Evolutionary conservation across 1,140 invertebrate species (phyloP), one percentile per base, ranked within the genome.

Genomic region (Holcopasites calliopsidis): DNA sequence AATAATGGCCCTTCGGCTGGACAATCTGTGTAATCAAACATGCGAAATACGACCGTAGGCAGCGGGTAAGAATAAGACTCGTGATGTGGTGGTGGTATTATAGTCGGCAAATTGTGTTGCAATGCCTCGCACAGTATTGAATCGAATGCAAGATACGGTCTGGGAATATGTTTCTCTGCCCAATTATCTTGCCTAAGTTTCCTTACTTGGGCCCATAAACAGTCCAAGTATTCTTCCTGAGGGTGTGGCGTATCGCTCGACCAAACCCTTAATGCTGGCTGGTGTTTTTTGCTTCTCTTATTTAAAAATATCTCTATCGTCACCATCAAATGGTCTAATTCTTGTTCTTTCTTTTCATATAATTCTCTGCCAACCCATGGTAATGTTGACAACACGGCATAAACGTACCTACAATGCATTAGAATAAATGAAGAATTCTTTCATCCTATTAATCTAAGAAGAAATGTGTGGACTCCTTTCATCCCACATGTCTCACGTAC

Each of bases 1-100:
- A 99, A 92, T 44, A 96, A 94, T 2, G 96, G 95, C 1, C 95
- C 92, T 86, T 93, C 90, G 0, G 88, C 98, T 11, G 98, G 98
- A 87, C 98, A 99, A 92, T 99, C 98, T 6, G 98, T 99, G 88
- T 99, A 99, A 91, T 99, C 98, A 93, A 99, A 99, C 94, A 99
- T 97, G 50, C 96, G 94, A 92, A 96, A 98, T 8, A 98, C 96
- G 5, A 97, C 97, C 87, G 95, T 95, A 0, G 97, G 97, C 93
- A 98, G 95, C 1, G 98, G 97, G 91, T 99, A 99, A 26, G 94
- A 92, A 87, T 95, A 96, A 33, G 94, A 94, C 84, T 98, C 96
- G 90, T 98, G 96, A 92, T 99, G 98, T 0, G 97, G 97, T 4
- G 97, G 97, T n/a, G 96, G 95, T 54, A 95, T 92, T 77, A 99